phyloP scores from a whole-genome alignment of 2,888 invertebrate genomes.

The Ametastegia equiseti region DNA sequence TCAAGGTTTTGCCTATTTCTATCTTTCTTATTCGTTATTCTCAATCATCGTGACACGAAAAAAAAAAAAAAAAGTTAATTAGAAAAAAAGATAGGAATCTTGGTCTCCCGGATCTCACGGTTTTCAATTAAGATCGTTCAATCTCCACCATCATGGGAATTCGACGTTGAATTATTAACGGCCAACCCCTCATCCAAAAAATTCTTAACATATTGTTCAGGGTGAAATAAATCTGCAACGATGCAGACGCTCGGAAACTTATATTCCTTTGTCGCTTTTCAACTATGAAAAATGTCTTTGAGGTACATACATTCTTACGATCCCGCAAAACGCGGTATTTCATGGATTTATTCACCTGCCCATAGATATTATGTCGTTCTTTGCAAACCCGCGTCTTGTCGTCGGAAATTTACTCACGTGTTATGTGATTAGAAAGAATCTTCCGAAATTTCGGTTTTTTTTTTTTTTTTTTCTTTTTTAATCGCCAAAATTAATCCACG shows the following conservation, averaged over 20 bases:
- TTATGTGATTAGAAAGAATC: too few relatives aligned
- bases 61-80: neutral
- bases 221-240: neutral
- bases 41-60: neutral
- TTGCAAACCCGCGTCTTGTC: neutral
- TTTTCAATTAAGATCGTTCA: constrained; percentile 3
- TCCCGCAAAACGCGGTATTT: neutral
- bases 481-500: too few relatives aligned
- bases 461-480: neutral
- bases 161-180: neutral
- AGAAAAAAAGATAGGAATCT: neutral
- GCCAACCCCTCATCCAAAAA: neutral
- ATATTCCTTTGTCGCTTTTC: neutral
- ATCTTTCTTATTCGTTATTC: neutral
- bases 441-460: neutral
- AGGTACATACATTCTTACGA: neutral
- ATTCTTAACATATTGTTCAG: neutral
- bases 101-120: neutral
- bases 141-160: too few relatives aligned
- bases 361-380: too few relatives aligned
- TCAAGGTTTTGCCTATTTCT: neutral
- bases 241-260: neutral
- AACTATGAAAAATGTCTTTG: neutral
- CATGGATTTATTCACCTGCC: neutral
- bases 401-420: too few relatives aligned